phyloP scores from a whole-genome alignment of 2,888 invertebrate genomes.

The Lasioglossum morio region DNA sequence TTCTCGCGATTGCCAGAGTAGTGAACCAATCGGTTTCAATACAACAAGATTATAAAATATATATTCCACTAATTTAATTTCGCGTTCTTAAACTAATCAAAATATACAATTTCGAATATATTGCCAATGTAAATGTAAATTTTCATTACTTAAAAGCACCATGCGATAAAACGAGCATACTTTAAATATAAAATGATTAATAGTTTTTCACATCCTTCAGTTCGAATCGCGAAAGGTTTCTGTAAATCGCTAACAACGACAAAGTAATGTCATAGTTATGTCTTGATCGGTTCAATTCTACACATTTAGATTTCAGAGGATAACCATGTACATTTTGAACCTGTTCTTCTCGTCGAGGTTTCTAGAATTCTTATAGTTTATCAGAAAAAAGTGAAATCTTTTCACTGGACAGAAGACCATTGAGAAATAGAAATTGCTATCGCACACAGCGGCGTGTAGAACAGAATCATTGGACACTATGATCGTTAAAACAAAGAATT shows the following conservation, averaged over 20 bases:
- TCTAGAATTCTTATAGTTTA: conserved; percentile 27
- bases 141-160: background rate
- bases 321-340: conserved; percentile 62
- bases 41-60: conserved; percentile 19
- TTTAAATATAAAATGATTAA: conserved; percentile 23
- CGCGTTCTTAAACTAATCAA: conserved; percentile 24
- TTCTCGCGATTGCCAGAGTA: background rate
- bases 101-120: conserved; percentile 46
- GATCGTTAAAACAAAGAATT: background rate
- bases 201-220: conserved; percentile 70
- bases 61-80: background rate
- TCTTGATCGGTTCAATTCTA: conserved; percentile 69
- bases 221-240: conserved; percentile 68
- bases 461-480: conserved; percentile 13
- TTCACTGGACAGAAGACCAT: conserved; percentile 30
- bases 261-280: conserved; percentile 72
- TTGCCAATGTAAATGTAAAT: conserved; percentile 34
- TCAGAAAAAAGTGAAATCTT: conserved; percentile 34
- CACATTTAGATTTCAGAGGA: conserved; percentile 54
- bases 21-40: conserved; percentile 2
- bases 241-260: conserved; percentile 75
- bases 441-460: conserved; percentile 9
- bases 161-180: background rate
- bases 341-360: conserved; percentile 45
- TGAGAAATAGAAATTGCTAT: conserved; percentile 43